Percentiles rank a stretch among this genome's conserved stretches.
These are phyloP conservation scores for Psittacula cyanocephala DNA, from an alignment of 2,113 vertebrate species.

Conservation along the genomic window DNA sequence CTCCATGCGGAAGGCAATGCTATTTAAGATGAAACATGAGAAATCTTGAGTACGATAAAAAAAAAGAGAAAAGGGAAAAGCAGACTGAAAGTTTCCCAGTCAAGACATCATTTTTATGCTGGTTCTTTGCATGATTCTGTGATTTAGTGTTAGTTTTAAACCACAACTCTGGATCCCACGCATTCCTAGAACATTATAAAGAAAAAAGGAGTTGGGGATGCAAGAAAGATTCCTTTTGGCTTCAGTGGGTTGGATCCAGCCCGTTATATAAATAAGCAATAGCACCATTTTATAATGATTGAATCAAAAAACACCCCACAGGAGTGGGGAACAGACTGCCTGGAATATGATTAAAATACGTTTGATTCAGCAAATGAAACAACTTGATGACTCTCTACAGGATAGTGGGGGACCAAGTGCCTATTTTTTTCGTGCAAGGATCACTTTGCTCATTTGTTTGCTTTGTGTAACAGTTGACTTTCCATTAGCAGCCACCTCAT, in stretches of 20 bases:
- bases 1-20: background rate
- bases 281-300: background rate
- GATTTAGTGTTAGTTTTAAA: background rate
- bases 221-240: background rate
- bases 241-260: background rate
- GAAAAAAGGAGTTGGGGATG: background rate
- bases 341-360: background rate
- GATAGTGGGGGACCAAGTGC: background rate
- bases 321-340: background rate
- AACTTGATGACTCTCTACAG: background rate
- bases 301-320: background rate
- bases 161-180: background rate
- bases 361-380: background rate
- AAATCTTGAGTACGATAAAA: background rate
- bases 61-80: background rate
- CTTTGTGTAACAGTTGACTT: background rate
- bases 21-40: background rate
- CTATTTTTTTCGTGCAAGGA: background rate
- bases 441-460: background rate
- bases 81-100: background rate
- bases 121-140: background rate
- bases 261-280: background rate
- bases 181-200: background rate
- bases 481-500: background rate
- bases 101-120: background rate